These are phyloP conservation scores for Epinephelus fuscoguttatus DNA, from an alignment of 2,113 vertebrate species.

Conservation along the genomic window DNA sequence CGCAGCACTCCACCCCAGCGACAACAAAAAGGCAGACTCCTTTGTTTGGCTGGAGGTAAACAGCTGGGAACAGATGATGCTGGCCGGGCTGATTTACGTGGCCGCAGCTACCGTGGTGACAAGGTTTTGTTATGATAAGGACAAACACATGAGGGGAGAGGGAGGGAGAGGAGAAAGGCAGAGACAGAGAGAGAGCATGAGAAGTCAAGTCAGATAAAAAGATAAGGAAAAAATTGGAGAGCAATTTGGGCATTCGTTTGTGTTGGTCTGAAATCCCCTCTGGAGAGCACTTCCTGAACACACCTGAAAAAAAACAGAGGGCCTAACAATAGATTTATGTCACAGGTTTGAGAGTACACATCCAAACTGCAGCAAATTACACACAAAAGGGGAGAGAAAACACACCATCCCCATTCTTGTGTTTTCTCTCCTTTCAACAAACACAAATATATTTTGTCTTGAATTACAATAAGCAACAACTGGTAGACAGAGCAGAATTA, in stretches of 20 bases:
- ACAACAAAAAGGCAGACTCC: constrained; percentile 83
- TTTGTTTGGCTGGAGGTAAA: constrained; percentile 84
- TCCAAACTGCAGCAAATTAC: constrained; percentile 1
- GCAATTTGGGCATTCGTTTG: constrained; percentile 43
- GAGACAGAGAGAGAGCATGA: not conserved
- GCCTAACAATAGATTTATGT: constrained; percentile 30
- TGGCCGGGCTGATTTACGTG: constrained; percentile 77
- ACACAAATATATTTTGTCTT: constrained; percentile 14
- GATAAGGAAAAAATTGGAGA: constrained; percentile 13
- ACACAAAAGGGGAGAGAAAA: not conserved
- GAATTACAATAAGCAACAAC: constrained; percentile 13
- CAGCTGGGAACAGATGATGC: constrained; percentile 83
- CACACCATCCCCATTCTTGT: not conserved
- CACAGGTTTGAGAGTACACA: constrained; percentile 7
- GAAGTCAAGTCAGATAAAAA: constrained; percentile 51
- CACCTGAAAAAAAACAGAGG: constrained; percentile 42
- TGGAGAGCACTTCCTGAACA: constrained; percentile 1
- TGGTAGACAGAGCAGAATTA: constrained; percentile 8
- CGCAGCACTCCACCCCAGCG: constrained; percentile 78
- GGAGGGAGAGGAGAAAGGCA: constrained; percentile 33
- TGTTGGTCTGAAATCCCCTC: constrained; percentile 25
- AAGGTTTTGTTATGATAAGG: constrained; percentile 71
- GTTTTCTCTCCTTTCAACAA: constrained; percentile 3
- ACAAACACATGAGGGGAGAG: constrained; percentile 53
- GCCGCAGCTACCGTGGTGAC: constrained; percentile 70